A percentile compares a stretch with the other conserved stretches of the same genome.
phyloP scores from a whole-genome alignment of 2,797 vertebrate genomes.

The Mallotus villosus region DNA sequence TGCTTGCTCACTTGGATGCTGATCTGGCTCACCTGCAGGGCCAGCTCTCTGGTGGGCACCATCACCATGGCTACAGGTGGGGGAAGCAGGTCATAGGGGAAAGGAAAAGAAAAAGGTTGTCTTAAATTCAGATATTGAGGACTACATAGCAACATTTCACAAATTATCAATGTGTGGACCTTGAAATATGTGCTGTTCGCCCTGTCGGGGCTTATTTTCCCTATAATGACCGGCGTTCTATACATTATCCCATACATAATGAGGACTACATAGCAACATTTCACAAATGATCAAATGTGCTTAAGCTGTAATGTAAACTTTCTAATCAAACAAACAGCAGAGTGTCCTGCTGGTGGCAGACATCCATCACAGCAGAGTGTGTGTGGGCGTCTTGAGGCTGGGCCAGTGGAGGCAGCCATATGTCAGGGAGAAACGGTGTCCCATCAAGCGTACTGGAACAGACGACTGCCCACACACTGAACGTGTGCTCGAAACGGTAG shows the following conservation, averaged over 20 bases:
- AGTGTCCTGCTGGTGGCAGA: not conserved
- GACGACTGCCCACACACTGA: not conserved
- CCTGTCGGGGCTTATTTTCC: too few relatives aligned
- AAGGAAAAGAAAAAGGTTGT: conserved; percentile 24
- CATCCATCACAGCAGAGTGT: not conserved
- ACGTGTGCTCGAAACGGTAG: not conserved
- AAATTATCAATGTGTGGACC: not conserved
- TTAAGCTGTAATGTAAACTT: not conserved
- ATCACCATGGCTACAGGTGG: conserved; percentile 67
- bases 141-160: not conserved
- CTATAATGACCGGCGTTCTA: too few relatives aligned
- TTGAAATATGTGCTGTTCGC: too few relatives aligned
- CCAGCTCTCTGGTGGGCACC: conserved; percentile 77
- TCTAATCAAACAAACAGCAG: not conserved
- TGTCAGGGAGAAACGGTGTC: not conserved
- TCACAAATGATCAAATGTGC: too few relatives aligned
- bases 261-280: not conserved
- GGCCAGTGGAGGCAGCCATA: conserved; percentile 16
- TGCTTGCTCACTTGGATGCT: conserved; percentile 76
- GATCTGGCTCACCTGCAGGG: conserved; percentile 77
- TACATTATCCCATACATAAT: too few relatives aligned
- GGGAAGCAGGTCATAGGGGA: too few relatives aligned
- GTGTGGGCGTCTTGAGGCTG: not conserved
- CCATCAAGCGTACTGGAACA: not conserved
- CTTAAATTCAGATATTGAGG: not conserved